phyloP scores from a whole-genome alignment of 2,888 invertebrate species.

The Lithophane socia region DNA sequence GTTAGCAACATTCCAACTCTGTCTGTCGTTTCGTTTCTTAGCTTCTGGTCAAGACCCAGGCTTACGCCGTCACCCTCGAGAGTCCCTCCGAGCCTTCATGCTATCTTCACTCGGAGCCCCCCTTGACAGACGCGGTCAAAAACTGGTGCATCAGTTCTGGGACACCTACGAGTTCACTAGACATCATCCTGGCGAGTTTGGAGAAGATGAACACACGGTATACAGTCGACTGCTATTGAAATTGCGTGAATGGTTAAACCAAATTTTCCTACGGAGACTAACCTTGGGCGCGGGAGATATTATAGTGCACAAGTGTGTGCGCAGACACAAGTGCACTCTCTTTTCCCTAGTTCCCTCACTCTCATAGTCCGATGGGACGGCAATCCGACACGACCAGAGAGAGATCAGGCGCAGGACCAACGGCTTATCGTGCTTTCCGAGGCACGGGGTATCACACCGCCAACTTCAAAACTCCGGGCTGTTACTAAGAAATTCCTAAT shows the following conservation, averaged over 20 bases:
- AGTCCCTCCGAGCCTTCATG: conserved; percentile 95
- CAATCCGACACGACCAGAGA: too few species aligned
- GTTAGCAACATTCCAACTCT: not conserved
- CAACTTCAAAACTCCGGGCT: too few species aligned
- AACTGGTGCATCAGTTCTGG: conserved; percentile 97
- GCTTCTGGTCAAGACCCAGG: conserved; percentile 92
- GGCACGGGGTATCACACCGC: too few species aligned
- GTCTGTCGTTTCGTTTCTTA: not conserved
- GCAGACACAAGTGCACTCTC: too few species aligned
- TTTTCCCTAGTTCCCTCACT: too few species aligned
- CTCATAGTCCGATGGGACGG: too few species aligned
- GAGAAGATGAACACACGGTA: conserved; percentile 95
- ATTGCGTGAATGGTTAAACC: conserved; percentile 92
- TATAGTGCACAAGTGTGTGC: too few species aligned
- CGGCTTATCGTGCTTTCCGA: too few species aligned
- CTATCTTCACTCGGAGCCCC: conserved; percentile 94
- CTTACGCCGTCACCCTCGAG: conserved; percentile 93
- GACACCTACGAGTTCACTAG: conserved; percentile 97
- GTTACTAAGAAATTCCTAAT: too few species aligned
- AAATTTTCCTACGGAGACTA: not conserved
- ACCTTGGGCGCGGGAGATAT: too few species aligned
- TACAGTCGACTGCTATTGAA: conserved; percentile 94
- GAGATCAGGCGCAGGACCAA: too few species aligned
- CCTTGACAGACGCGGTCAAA: conserved; percentile 95
- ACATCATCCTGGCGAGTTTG: conserved; percentile 97